A percentile compares a stretch with the other conserved stretches of the same genome.
Conservation (phyloP, 2,113 vertebrate species). For the Taxidea taxus region DNA sequence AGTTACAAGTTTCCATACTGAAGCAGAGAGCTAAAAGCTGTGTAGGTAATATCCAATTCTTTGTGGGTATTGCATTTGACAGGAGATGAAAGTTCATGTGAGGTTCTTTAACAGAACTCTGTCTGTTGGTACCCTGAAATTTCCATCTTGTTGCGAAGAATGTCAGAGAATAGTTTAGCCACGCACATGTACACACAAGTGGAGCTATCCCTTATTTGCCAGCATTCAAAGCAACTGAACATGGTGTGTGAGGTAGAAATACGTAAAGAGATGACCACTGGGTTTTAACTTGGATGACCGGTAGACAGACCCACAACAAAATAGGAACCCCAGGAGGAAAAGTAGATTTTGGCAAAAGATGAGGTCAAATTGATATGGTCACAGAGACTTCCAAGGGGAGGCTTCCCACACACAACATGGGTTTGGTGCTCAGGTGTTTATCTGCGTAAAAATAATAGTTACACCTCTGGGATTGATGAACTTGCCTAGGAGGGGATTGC, state of each 20-base stretch:
- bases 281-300: neutral
- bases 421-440: slow-evolving; percentile 13
- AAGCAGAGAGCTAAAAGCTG: neutral
- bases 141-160: neutral
- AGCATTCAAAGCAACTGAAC: slow-evolving; percentile 25
- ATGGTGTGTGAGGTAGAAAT: neutral
- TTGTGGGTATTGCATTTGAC: neutral
- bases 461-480: neutral
- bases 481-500: neutral
- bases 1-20: neutral
- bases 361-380: neutral
- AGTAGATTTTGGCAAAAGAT: neutral
- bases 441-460: neutral
- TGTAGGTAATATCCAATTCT: neutral
- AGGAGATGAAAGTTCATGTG: neutral
- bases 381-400: neutral
- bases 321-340: neutral
- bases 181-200: neutral
- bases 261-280: neutral
- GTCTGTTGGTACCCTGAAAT: neutral
- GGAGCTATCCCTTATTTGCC: neutral
- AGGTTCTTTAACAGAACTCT: neutral
- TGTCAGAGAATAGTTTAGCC: neutral
- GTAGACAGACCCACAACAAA: neutral
- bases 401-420: neutral